Conservation (phyloP, 2,888 invertebrate species). For the Chloroclystis v-ata region DNA sequence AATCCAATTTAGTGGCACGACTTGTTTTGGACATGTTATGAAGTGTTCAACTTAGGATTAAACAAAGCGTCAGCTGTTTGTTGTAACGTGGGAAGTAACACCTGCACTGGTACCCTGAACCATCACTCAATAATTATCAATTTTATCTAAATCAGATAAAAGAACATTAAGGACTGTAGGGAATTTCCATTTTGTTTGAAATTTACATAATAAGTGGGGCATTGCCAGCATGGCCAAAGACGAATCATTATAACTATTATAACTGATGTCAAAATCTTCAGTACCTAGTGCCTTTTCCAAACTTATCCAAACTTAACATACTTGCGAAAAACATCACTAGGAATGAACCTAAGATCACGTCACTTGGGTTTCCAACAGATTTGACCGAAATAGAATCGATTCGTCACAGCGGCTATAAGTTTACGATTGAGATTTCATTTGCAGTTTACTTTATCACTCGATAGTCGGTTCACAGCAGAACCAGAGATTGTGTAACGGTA, state of each 20-base stretch:
- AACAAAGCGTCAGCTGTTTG: conserved; percentile 10
- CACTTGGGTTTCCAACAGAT: conserved; percentile 37
- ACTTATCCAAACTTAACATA: no score
- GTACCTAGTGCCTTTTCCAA: no score
- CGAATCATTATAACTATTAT: conserved; percentile 61
- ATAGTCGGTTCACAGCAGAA: conserved; percentile 32
- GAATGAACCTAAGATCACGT: conserved; percentile 38
- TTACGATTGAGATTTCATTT: conserved; percentile 27
- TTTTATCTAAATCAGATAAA: conserved; percentile 71
- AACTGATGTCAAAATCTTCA: no score
- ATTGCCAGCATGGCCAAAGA: conserved; percentile 55
- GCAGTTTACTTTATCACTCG: conserved; percentile 34
- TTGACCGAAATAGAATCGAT: conserved; percentile 34
- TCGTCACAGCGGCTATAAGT: conserved; percentile 26
- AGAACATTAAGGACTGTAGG: conserved; percentile 50
- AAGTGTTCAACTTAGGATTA: background rate
- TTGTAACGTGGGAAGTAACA: conserved; percentile 60
- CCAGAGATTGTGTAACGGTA: conserved; percentile 49
- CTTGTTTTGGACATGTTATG: conserved; percentile 13
- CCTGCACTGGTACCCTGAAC: conserved; percentile 47
- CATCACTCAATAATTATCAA: conserved; percentile 67
- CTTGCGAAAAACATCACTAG: conserved; percentile 25
- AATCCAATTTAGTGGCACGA: conserved; percentile 18
- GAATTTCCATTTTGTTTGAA: conserved; percentile 66
- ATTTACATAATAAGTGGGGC: conserved; percentile 75